Evolutionary conservation across 2,797 vertebrate genomes (phyloP), one percentile per base, ranked within the genome.

Genomic region (Thripadectes ignobilis): DNA sequence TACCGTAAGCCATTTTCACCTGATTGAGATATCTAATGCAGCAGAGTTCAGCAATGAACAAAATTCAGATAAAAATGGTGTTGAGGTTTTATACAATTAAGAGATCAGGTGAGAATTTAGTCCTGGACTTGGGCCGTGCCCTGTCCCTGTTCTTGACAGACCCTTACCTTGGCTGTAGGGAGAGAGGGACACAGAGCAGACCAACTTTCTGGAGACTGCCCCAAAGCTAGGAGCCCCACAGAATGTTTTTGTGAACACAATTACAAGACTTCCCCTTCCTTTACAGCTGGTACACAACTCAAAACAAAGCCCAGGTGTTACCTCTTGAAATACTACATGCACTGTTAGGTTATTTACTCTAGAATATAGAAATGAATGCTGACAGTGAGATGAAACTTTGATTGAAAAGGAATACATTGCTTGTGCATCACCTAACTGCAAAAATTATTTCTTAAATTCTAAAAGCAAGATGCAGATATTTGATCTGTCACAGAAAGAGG

Each of bases 191-290:
- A 30, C 3, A 68, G 30, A n/a, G 26, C 19, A 38, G 11, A 71
- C 18, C 0, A 9, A 66, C 4, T 52, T 67, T 2, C 26, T 63
- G 57, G 13, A 19, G 7, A 22, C 21, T 23, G 5, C 5, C 2
- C 3, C 21, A 26, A 30, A 12, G 3, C 41, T 57, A 48, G 7
- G 13, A 82, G 46, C 74, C 10, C 12, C 51, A 41, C 36, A 69
- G 36, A 19, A 73, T 6, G 7, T 57, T 78, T 79, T 73, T 66
- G 11, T 57, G n/a, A 23, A 46, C 13, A 36, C 10, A 49, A 10
- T 32, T 74, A 20, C 3, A 1, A 58, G 7, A 54, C 26, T 39
- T 3, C 4, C 12, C 4, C 26, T 79, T 65, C 51, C 13, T 59
- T 76, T 77, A 54, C 14, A 73, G 19, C 10, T 3, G 1, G 3